Evolutionary conservation across 2,888 invertebrate genomes (phyloP).

Genomic region (Yponomeuta cagnagella): DNA sequence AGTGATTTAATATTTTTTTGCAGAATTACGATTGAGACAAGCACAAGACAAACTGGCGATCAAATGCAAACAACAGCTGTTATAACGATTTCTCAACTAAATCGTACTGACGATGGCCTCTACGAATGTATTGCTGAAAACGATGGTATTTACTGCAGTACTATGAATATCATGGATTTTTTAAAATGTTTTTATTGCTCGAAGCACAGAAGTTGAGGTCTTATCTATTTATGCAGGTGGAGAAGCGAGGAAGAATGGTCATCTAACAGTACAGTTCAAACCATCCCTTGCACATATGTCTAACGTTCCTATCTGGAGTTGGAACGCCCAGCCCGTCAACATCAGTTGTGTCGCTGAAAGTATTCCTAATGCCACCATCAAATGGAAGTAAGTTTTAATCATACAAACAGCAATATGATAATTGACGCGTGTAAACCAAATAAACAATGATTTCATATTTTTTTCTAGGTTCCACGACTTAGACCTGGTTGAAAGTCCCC

Average conservation of each 20-base stretch:
- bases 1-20: conserved; percentile 10
- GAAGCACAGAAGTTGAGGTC: neutral
- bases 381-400: conserved; percentile 79
- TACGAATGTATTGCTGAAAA: conserved; percentile 92
- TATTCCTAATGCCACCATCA: conserved; percentile 93
- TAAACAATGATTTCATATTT: conserved; percentile 1
- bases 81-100: conserved; percentile 79
- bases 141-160: conserved; percentile 59
- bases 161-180: too few relatives aligned
- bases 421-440: too few relatives aligned
- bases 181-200: neutral
- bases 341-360: conserved; percentile 91
- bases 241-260: conserved; percentile 84
- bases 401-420: too few relatives aligned
- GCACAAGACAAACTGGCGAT: conserved; percentile 57
- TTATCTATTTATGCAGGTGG: conserved; percentile 64
- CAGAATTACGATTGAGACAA: conserved; percentile 79
- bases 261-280: conserved; percentile 87
- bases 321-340: conserved; percentile 88
- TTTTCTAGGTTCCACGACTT: conserved; percentile 64
- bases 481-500: conserved; percentile 72
- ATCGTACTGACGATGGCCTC: conserved; percentile 87
- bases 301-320: conserved; percentile 86
- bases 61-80: conserved; percentile 76
- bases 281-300: conserved; percentile 86